Percentiles rank a stretch among this genome's conserved stretches.
phyloP scores from a whole-genome alignment of 1,140 invertebrate species.

The Neelides sp. region DNA sequence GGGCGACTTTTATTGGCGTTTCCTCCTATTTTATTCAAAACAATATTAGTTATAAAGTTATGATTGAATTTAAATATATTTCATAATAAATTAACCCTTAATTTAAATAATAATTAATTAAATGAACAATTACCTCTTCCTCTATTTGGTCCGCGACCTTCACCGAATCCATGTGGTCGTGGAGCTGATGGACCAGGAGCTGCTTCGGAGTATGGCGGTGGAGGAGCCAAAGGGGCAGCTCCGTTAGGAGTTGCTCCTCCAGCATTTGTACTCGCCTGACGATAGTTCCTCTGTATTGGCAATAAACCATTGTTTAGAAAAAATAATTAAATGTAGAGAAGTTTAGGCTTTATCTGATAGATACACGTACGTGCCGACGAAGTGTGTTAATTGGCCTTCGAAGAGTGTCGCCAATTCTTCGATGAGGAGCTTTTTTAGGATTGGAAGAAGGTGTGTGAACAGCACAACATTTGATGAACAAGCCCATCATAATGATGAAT shows the following conservation, averaged over 20 bases:
- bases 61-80: neutral
- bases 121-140: slow-evolving; percentile 13
- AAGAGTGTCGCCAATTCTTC: slow-evolving; percentile 72
- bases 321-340: neutral
- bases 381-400: slow-evolving; percentile 77
- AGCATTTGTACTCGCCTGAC: slow-evolving; percentile 22
- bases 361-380: slow-evolving; percentile 54
- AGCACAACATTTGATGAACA: slow-evolving; percentile 99
- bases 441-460: slow-evolving; percentile 97
- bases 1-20: slow-evolving; percentile 11
- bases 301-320: neutral
- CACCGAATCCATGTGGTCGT: slow-evolving; percentile 26
- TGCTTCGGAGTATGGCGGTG: slow-evolving; percentile 22
- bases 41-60: neutral
- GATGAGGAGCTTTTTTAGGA: slow-evolving; percentile 77
- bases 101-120: neutral
- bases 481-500: slow-evolving; percentile 88
- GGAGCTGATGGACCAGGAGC: slow-evolving; percentile 17
- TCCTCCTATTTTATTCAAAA: slow-evolving; percentile 8
- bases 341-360: slow-evolving; percentile 5
- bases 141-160: slow-evolving; percentile 28
- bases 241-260: slow-evolving; percentile 10
- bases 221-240: slow-evolving; percentile 23
- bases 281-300: slow-evolving; percentile 19
- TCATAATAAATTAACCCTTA: neutral